Conservation (phyloP, 2,797 vertebrate genomes). For the Xyrichtys novacula region DNA sequence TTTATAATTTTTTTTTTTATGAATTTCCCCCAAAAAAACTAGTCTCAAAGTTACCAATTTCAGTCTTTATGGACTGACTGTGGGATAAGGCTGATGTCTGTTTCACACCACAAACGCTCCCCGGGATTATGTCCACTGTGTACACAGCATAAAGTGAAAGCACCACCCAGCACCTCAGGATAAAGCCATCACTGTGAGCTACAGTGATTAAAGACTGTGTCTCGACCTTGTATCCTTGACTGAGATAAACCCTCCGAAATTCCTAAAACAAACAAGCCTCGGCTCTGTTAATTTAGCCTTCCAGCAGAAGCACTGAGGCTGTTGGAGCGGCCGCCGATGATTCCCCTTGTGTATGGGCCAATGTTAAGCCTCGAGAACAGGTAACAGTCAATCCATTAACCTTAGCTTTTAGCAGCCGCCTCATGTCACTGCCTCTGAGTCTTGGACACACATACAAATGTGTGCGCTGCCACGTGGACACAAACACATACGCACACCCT, state of each 20-base stretch:
- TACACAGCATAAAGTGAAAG: conserved; percentile 48
- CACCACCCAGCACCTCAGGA: conserved; percentile 59
- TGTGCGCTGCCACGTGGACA: conserved; percentile 49
- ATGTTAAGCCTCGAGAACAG: conserved; percentile 90
- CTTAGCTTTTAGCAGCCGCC: conserved; percentile 92
- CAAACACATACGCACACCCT: conserved; percentile 51
- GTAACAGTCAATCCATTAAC: conserved; percentile 99
- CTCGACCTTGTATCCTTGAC: conserved; percentile 78
- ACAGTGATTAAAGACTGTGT: conserved; percentile 68
- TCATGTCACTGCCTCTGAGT: conserved; percentile 86
- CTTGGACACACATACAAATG: conserved; percentile 74
- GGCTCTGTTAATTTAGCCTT: conserved; percentile 85
- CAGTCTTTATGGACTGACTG: too few species aligned
- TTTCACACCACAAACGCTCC: conserved; percentile 31
- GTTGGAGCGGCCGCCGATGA: conserved; percentile 71
- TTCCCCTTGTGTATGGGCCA: conserved; percentile 88
- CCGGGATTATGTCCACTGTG: conserved; percentile 44
- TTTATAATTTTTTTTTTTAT: too few species aligned
- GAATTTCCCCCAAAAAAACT: too few species aligned
- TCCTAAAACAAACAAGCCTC: conserved; percentile 81
- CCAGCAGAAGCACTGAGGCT: conserved; percentile 71
- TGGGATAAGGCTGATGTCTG: conserved; percentile 15
- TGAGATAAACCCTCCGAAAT: conserved; percentile 80
- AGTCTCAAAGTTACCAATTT: too few species aligned
- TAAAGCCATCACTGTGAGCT: conserved; percentile 73